A percentile compares a stretch with the other conserved stretches of the same genome.
Conservation (phyloP, 1,140 invertebrate genomes). For the Pseudomyrmex cubaensis region DNA sequence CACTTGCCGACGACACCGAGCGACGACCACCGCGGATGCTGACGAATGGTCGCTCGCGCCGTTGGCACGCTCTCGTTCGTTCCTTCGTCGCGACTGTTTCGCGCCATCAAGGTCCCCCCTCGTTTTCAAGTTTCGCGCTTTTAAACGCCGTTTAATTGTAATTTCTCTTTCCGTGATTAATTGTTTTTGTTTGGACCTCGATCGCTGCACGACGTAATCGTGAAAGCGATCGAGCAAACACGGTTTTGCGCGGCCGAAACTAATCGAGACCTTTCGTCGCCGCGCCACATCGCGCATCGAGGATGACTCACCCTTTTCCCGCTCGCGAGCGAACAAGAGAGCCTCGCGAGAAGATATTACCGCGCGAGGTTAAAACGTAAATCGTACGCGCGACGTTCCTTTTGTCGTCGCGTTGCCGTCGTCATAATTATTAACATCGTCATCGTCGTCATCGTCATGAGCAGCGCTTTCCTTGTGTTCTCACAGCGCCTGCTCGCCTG, state of each 20-base stretch:
- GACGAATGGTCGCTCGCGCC: not conserved
- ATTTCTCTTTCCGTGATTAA: too few species aligned
- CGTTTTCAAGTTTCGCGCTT: not conserved
- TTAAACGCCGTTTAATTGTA: not conserved
- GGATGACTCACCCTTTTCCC: constrained; percentile 78
- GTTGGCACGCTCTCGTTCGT: constrained; percentile 12
- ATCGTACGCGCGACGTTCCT: constrained; percentile 6
- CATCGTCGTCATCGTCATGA: not conserved
- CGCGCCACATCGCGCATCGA: constrained; percentile 2
- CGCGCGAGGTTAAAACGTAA: constrained; percentile 63
- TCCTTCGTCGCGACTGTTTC: constrained; percentile 7
- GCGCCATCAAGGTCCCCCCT: constrained; percentile 10
- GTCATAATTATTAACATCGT: constrained; percentile 4
- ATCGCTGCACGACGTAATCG: too few species aligned
- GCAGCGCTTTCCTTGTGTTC: not conserved
- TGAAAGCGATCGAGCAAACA: not conserved
- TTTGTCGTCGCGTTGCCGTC: not conserved
- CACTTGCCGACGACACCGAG: constrained; percentile 1
- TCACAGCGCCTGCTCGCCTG: not conserved
- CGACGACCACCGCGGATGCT: constrained; percentile 10
- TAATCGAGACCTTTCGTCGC: constrained; percentile 48
- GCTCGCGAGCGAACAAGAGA: constrained; percentile 55
- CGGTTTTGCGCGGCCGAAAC: not conserved
- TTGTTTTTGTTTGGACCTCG: not conserved
- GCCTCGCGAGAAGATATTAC: constrained; percentile 14